phyloP scores from a whole-genome alignment of 1,140 invertebrate species.

The Drosophila ercepeae region DNA sequence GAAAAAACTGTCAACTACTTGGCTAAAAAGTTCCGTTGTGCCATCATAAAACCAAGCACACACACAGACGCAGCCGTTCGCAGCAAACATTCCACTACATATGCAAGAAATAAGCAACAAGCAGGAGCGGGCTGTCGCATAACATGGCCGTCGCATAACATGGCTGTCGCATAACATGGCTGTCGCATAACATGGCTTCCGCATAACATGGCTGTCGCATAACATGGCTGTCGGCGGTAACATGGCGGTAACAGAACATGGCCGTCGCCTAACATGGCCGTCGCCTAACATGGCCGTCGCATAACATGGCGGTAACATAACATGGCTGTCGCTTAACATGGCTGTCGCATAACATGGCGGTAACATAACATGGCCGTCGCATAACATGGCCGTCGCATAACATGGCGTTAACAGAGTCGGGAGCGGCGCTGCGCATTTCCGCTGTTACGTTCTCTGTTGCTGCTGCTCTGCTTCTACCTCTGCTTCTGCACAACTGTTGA shows the following conservation, averaged over 20 bases:
- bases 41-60: conserved; percentile 32
- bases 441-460: background rate
- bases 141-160: conserved; percentile 11
- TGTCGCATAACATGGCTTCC: too few species aligned
- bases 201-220: conserved; percentile 10
- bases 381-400: too few species aligned
- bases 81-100: conserved; percentile 8
- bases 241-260: too few species aligned
- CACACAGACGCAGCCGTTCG: background rate
- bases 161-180: too few species aligned
- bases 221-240: too few species aligned
- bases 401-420: conserved; percentile 19
- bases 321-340: too few species aligned
- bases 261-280: too few species aligned
- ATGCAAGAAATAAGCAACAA: conserved; percentile 7
- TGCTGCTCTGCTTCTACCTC: conserved; percentile 16
- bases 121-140: too few species aligned
- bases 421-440: conserved; percentile 23
- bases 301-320: conserved; percentile 11
- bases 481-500: conserved; percentile 61
- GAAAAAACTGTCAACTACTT: conserved; percentile 60
- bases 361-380: too few species aligned
- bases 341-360: conserved; percentile 14
- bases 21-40: conserved; percentile 57
- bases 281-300: too few species aligned